Percentiles rank a stretch among this genome's conserved stretches.
These are phyloP conservation scores for Aplodontia rufa DNA, from an alignment of 2,113 vertebrate species.

Conservation along the genomic window DNA sequence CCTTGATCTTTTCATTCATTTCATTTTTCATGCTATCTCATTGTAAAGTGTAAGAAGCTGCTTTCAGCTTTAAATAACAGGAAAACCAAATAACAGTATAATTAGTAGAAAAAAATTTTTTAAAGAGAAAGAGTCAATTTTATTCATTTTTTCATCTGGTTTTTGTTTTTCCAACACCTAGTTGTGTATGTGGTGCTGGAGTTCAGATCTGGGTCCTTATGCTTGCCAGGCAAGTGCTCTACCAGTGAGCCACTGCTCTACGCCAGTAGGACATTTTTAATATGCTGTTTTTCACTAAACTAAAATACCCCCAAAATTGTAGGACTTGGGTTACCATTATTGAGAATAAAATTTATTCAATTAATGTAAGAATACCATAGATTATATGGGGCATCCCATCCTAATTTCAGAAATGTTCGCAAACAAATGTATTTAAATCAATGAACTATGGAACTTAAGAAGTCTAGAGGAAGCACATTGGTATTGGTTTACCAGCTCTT, in stretches of 20 bases:
- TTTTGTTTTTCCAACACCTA: too few species aligned
- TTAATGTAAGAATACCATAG: not conserved
- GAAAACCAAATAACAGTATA: not conserved
- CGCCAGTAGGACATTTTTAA: not conserved
- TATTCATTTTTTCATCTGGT: too few species aligned
- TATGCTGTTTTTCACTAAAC: not conserved
- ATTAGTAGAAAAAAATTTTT: too few species aligned
- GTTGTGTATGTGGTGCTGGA: too few species aligned
- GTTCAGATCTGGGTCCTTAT: too few species aligned
- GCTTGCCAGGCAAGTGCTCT: too few species aligned
- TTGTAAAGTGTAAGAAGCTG: not conserved
- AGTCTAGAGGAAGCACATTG: not conserved
- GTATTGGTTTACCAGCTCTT: not conserved
- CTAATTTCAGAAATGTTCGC: slow-evolving; percentile 7
- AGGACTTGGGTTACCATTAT: not conserved
- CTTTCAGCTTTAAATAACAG: not conserved
- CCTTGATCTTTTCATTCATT: not conserved
- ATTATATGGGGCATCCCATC: not conserved
- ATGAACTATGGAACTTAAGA: not conserved
- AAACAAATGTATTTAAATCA: not conserved
- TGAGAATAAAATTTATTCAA: slow-evolving; percentile 7
- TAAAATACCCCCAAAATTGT: not conserved
- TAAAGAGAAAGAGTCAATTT: too few species aligned
- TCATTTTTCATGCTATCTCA: not conserved
- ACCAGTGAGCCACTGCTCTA: too few species aligned